phyloP scores from a whole-genome alignment of 2,797 vertebrate genomes.

The Chiroxiphia lanceolata region DNA sequence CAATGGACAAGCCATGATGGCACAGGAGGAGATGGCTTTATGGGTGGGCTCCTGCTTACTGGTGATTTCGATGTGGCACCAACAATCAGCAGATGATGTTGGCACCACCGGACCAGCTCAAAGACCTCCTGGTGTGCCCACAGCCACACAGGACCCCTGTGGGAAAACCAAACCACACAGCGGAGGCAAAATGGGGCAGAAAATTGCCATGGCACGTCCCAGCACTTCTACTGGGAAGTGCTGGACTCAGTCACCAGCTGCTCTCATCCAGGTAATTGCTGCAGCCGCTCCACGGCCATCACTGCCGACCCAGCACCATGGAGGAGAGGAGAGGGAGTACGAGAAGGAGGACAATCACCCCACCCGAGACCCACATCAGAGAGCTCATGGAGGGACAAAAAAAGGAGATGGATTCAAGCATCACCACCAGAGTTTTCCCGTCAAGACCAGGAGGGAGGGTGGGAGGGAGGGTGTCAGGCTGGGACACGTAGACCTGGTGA shows the following conservation, averaged over 20 bases:
- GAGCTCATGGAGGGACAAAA: background rate
- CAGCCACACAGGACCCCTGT: rapidly evolving
- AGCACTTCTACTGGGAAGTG: background rate
- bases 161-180: background rate
- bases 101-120: background rate
- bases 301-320: background rate
- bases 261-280: rapidly evolving
- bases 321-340: background rate
- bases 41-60: background rate
- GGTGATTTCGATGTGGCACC: background rate
- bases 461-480: background rate
- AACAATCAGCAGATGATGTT: background rate
- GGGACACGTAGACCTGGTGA: background rate
- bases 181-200: background rate
- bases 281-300: rapidly evolving
- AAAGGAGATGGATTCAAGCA: background rate
- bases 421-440: background rate
- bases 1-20: background rate
- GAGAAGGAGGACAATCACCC: background rate
- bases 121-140: background rate
- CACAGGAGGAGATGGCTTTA: background rate
- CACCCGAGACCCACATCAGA: background rate
- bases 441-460: background rate
- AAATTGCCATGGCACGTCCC: background rate
- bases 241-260: background rate